Conservation (phyloP, 2,113 vertebrate genomes). For the Istiophorus platypterus region DNA sequence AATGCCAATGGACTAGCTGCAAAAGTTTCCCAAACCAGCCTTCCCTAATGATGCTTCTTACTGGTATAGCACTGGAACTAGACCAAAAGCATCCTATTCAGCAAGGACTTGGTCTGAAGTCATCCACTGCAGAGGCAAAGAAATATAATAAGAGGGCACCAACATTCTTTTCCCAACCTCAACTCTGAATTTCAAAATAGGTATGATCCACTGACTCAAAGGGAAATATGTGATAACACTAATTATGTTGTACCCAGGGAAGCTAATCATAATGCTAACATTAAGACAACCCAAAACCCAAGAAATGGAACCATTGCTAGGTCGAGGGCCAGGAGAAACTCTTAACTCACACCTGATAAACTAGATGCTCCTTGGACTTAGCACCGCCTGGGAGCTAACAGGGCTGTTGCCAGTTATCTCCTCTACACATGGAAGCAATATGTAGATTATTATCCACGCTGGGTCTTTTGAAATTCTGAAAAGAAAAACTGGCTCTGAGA, state of each 20-base stretch:
- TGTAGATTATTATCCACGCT: too few species aligned
- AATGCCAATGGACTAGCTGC: background rate
- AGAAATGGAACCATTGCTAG: background rate
- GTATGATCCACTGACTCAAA: too few species aligned
- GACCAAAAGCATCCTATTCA: background rate
- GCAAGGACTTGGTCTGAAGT: too few species aligned
- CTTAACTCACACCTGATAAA: background rate
- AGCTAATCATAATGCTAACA: background rate
- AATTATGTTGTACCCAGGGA: background rate
- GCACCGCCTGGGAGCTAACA: constrained; percentile 19
- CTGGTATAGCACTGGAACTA: background rate
- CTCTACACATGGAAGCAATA: too few species aligned
- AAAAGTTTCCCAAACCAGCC: background rate
- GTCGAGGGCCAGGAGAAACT: background rate
- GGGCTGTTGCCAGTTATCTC: background rate
- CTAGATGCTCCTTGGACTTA: background rate
- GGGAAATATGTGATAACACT: background rate
- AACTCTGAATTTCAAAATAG: too few species aligned
- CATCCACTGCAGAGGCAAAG: too few species aligned
- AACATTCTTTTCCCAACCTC: too few species aligned
- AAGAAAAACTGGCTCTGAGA: constrained; percentile 5
- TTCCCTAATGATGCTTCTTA: background rate
- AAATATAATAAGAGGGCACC: too few species aligned
- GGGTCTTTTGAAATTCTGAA: constrained; percentile 2
- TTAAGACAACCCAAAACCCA: background rate